Evolutionary conservation across 2,797 vertebrate genomes (phyloP), one percentile per base, ranked within the genome.

Genomic region (Sebastes matsubarae): DNA sequence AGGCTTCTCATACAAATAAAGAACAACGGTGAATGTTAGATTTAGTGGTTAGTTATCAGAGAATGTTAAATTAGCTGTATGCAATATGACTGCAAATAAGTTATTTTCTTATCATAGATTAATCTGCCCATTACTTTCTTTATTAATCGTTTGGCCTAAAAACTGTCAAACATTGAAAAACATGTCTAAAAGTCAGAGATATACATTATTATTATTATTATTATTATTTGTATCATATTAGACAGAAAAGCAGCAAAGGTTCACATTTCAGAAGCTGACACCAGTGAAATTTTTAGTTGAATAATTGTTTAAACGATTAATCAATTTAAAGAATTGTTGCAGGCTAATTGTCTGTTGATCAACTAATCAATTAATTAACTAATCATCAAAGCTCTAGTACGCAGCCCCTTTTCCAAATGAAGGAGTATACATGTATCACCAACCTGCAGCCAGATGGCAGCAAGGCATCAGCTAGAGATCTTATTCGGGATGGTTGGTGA

Each of bases 361-460:
- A 32, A 16, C 30, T 20, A 14, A 42, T 42, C 38, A 50, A 11
- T 68, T 8, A 20, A 29, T 52, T 52, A 52, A n/a, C 18, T n/a
- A 52, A 52, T 54, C 6, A 1, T 22, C 38, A 4, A 27, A 68
- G n/a, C 18, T 25, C 3, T 20, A 2, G 11, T 34, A 14, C 2
- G 14, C 20, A 29, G 20, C 11, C 11, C 27, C 7, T 24, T 25
- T 30, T 25, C 16, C 11, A 46, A 57, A 64, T 58, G 11, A n/a
- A 18, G 2, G 8, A 16, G 3, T 71, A 5, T 30, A 6, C 16
- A 5, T 54, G 27, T 36, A 4, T 76, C n/a, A 12, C 27, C 9
- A 34, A 24, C 6, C 20, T 6, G 14, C 32, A 60, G 67, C 81
- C 12, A 81, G 75, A 30, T 76, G 68, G 68, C 75, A 73, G 68